Evolutionary conservation across 1,140 invertebrate genomes (phyloP).

Genomic region (Ips typographus): DNA sequence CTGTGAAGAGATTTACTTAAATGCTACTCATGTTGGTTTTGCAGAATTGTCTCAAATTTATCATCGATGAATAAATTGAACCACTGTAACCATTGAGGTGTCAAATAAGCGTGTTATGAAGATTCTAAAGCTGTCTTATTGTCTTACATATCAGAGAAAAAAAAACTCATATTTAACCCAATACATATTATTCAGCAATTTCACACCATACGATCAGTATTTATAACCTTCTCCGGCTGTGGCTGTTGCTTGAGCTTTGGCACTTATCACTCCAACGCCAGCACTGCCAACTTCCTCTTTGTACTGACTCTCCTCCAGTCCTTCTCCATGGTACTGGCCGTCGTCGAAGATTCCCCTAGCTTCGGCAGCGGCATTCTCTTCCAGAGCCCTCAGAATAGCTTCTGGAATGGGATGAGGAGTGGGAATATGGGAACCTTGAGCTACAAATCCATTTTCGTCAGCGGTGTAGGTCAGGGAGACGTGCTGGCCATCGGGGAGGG

Average conservation of each 20-base stretch:
- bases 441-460: conserved; percentile 68
- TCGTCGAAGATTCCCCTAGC: conserved; percentile 39
- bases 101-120: too few species aligned
- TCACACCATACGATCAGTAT: conserved; percentile 8
- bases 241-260: neutral
- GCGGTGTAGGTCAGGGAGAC: conserved; percentile 55
- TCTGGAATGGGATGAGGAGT: conserved; percentile 59
- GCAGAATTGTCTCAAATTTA: too few species aligned
- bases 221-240: conserved; percentile 20
- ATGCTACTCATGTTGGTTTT: too few species aligned
- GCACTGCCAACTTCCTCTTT: conserved; percentile 1
- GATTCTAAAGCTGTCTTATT: too few species aligned
- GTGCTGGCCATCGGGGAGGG: conserved; percentile 45
- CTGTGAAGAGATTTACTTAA: too few species aligned
- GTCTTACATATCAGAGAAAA: too few species aligned
- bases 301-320: conserved; percentile 24
- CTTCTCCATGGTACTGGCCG: conserved; percentile 34
- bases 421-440: conserved; percentile 59
- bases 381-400: conserved; percentile 55
- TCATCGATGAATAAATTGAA: too few species aligned
- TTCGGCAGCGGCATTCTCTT: conserved; percentile 51
- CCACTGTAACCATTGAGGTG: too few species aligned
- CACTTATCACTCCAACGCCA: neutral
- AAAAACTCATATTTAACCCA: neutral
- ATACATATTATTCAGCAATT: neutral